Percentiles rank a stretch among this genome's conserved stretches.
These are phyloP conservation scores for Chelonia mydas DNA, from an alignment of 2,797 vertebrate species.

Conservation along the genomic window DNA sequence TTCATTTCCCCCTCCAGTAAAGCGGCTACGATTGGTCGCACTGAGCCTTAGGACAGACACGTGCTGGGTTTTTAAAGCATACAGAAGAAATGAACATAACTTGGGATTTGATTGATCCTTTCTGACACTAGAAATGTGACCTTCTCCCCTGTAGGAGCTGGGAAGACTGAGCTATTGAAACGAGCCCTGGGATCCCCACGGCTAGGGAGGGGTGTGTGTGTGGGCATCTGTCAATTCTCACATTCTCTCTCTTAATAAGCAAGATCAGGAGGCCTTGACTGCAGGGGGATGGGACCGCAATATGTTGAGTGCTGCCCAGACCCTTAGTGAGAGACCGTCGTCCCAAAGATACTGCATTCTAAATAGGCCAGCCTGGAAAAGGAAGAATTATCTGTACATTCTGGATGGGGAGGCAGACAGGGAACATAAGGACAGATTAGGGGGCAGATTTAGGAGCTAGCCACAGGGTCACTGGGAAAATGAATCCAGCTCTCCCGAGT, in stretches of 20 bases:
- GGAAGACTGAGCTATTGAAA: too few species aligned
- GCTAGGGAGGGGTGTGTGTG: too few species aligned
- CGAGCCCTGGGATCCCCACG: too few species aligned
- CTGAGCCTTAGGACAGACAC: neutral
- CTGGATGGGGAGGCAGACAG: neutral
- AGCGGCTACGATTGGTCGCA: neutral
- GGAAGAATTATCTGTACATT: neutral
- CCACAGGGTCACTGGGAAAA: neutral
- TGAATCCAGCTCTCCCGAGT: neutral
- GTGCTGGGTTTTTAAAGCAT: neutral
- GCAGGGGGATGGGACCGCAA: neutral
- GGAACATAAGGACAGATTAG: neutral
- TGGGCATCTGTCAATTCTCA: too few species aligned
- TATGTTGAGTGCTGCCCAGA: too few species aligned
- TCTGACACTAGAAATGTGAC: neutral
- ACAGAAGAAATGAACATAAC: neutral
- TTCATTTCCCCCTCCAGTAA: neutral
- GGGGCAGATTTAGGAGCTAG: neutral
- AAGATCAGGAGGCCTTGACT: too few species aligned
- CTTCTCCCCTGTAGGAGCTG: too few species aligned
- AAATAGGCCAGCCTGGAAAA: neutral
- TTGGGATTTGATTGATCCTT: neutral
- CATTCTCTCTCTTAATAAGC: too few species aligned
- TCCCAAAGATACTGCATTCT: neutral
- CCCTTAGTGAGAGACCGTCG: neutral